A percentile compares a stretch with the other conserved stretches of the same genome.
These are phyloP conservation scores for Neosilurus mollespiculum DNA, from an alignment of 2,797 vertebrate genomes.

Conservation along the genomic window DNA sequence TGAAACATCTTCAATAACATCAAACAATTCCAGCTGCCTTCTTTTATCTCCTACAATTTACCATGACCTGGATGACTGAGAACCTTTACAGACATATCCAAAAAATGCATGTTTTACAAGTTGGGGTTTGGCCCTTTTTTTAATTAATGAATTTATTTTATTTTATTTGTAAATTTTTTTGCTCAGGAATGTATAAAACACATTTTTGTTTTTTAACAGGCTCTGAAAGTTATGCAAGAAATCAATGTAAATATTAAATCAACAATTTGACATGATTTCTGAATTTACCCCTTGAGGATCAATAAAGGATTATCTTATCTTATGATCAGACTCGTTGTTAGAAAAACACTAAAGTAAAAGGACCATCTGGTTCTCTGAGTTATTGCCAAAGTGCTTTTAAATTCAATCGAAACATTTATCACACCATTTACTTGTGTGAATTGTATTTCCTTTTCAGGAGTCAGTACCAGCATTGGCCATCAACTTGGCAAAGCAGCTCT, in stretches of 20 bases:
- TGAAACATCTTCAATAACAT: too few species aligned
- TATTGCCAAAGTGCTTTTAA: conserved; percentile 5
- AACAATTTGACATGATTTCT: not conserved
- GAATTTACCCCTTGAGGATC: too few species aligned
- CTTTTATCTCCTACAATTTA: too few species aligned
- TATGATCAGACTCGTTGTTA: not conserved
- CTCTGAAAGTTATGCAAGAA: not conserved
- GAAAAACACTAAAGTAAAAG: not conserved
- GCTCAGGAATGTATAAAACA: not conserved
- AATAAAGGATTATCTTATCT: too few species aligned
- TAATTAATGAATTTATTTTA: too few species aligned
- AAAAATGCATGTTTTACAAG: too few species aligned
- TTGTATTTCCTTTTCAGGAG: not conserved
- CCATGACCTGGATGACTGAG: too few species aligned
- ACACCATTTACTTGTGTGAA: not conserved
- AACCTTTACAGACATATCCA: too few species aligned
- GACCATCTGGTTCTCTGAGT: not conserved
- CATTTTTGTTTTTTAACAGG: not conserved
- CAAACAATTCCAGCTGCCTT: too few species aligned
- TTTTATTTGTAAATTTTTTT: too few species aligned
- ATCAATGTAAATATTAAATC: not conserved
- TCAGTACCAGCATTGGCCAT: not conserved
- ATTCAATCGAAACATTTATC: not conserved
- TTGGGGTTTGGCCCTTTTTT: too few species aligned
- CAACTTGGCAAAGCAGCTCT: not conserved